Evolutionary conservation across 2,888 invertebrate species (phyloP).

Genomic region (Miltochrista miniata): DNA sequence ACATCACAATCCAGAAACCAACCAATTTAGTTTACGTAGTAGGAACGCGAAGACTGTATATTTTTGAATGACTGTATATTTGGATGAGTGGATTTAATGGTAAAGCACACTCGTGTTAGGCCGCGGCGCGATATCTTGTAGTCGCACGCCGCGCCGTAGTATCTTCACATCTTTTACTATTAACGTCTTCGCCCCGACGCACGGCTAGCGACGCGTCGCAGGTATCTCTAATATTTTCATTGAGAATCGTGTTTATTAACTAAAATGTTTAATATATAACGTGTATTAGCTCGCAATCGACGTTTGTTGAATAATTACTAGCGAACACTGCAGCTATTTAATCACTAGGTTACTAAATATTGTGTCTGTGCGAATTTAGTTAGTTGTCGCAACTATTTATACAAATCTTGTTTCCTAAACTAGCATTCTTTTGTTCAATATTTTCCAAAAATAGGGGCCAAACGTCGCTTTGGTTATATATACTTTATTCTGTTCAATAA

Average conservation of each 20-base stretch:
- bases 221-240: slow-evolving; percentile 1
- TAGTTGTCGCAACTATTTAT: background rate
- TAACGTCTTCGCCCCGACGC: background rate
- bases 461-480: slow-evolving; percentile 18
- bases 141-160: slow-evolving; percentile 9
- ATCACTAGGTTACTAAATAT: slow-evolving; percentile 10
- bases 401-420: slow-evolving; percentile 3
- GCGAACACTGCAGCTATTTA: slow-evolving; percentile 14
- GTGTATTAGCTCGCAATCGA: slow-evolving; percentile 14
- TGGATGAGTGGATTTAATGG: slow-evolving; percentile 38
- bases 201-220: slow-evolving; percentile 3
- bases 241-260: slow-evolving; percentile 8
- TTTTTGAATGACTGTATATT: slow-evolving; percentile 45
- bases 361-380: slow-evolving; percentile 2
- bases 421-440: slow-evolving; percentile 3
- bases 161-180: background rate
- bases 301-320: slow-evolving; percentile 20
- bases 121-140: slow-evolving; percentile 13
- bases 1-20: too few relatives aligned
- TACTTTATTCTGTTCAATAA: too few relatives aligned
- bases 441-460: slow-evolving; percentile 36
- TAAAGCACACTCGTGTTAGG: slow-evolving; percentile 23
- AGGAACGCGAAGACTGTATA: slow-evolving; percentile 64
- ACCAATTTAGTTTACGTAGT: slow-evolving; percentile 40
- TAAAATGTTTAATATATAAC: slow-evolving; percentile 18